Conservation (phyloP, 2,888 invertebrate genomes). For the Cantharis lateralis region DNA sequence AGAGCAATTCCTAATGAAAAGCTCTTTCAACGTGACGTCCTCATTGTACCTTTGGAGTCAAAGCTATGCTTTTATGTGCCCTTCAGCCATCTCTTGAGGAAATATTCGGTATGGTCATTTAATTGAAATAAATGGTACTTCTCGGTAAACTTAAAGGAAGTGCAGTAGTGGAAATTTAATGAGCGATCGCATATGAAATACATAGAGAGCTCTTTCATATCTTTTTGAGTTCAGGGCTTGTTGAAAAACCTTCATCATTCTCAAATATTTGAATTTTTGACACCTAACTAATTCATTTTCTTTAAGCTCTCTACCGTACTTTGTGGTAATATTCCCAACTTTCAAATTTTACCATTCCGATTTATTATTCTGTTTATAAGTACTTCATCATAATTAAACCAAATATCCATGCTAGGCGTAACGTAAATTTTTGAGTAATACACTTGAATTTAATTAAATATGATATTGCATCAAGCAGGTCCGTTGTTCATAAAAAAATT, state of each 20-base stretch:
- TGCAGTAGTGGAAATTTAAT: background rate
- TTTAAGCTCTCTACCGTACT: too few species aligned
- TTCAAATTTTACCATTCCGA: too few species aligned
- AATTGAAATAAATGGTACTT: background rate
- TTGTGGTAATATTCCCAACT: too few species aligned
- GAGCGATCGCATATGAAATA: background rate
- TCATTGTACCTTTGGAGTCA: background rate
- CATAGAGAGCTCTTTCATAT: background rate
- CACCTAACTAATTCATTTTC: background rate
- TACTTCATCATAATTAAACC: too few species aligned
- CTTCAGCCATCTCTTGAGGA: background rate
- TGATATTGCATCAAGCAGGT: too few species aligned
- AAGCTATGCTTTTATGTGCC: background rate
- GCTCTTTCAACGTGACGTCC: background rate
- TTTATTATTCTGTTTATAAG: too few species aligned
- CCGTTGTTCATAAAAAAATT: too few species aligned
- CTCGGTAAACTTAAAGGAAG: background rate
- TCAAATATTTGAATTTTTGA: background rate
- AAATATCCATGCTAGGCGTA: too few species aligned
- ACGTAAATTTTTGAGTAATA: too few species aligned
- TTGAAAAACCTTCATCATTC: background rate
- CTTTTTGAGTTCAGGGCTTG: background rate
- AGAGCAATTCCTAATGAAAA: background rate
- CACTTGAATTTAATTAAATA: too few species aligned
- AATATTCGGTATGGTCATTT: background rate